These are phyloP conservation scores for Trisateles emortualis DNA, from an alignment of 2,888 invertebrate genomes.

Conservation along the genomic window DNA sequence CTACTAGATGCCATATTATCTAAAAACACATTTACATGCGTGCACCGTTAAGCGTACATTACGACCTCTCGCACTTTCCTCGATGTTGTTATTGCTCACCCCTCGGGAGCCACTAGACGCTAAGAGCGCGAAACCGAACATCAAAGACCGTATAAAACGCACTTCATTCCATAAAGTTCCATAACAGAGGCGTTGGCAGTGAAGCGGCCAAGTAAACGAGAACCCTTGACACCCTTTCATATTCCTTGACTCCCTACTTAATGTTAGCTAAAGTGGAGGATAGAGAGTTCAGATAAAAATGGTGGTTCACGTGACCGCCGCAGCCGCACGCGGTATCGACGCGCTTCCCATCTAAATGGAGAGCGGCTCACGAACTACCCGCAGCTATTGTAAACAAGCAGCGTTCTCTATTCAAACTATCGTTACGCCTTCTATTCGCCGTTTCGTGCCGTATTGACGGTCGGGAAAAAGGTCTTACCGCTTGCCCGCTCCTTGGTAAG, in stretches of 20 bases:
- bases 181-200: slow-evolving; percentile 71
- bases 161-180: slow-evolving; percentile 81
- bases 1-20: slow-evolving; percentile 36
- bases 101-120: slow-evolving; percentile 74
- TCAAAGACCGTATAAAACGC: slow-evolving; percentile 82
- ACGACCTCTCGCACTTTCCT: slow-evolving; percentile 69
- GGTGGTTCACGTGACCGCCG: slow-evolving; percentile 68
- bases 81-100: slow-evolving; percentile 73
- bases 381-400: slow-evolving; percentile 84
- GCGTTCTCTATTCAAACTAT: slow-evolving; percentile 81
- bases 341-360: slow-evolving; percentile 81
- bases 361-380: slow-evolving; percentile 82
- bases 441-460: slow-evolving; percentile 73
- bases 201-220: slow-evolving; percentile 66
- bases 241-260: slow-evolving; percentile 46
- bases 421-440: slow-evolving; percentile 74
- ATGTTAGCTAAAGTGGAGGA: slow-evolving; percentile 38
- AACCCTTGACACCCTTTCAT: slow-evolving; percentile 60
- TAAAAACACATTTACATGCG: slow-evolving; percentile 60
- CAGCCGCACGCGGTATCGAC: slow-evolving; percentile 74
- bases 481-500: slow-evolving; percentile 57
- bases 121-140: slow-evolving; percentile 80
- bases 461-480: slow-evolving; percentile 68
- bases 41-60: slow-evolving; percentile 61
- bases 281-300: slow-evolving; percentile 59